A percentile compares a stretch with the other conserved stretches of the same genome.
These are phyloP conservation scores for Nycticorax nycticorax DNA, from an alignment of 2,113 vertebrate species.

Conservation along the genomic window DNA sequence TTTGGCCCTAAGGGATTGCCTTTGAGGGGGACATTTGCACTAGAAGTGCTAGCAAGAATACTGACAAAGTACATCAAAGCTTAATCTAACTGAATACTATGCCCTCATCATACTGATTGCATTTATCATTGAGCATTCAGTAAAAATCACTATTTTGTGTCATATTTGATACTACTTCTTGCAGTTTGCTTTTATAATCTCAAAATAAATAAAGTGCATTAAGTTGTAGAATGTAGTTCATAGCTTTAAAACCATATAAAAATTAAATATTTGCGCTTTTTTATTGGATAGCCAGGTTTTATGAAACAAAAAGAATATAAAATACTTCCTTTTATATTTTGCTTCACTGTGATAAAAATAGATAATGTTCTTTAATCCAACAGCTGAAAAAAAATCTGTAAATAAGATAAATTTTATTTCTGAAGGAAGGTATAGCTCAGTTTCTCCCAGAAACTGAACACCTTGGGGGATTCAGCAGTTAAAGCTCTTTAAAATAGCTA, in stretches of 20 bases:
- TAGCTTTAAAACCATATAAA: background rate
- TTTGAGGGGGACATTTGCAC: background rate
- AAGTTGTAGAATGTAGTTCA: background rate
- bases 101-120: background rate
- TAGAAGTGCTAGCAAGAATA: background rate
- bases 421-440: background rate
- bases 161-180: background rate
- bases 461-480: background rate
- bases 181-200: background rate
- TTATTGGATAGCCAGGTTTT: background rate
- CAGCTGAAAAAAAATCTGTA: background rate
- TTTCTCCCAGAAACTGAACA: background rate
- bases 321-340: background rate
- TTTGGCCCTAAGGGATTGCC: background rate
- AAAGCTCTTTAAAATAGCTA: constrained; percentile 1
- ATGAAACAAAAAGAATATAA: background rate
- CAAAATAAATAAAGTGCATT: background rate
- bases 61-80: background rate
- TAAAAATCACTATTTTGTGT: background rate
- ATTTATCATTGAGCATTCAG: background rate
- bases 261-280: background rate
- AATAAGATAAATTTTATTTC: background rate
- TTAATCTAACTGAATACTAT: background rate
- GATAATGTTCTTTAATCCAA: background rate
- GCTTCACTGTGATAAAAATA: background rate